A percentile compares a stretch with the other conserved stretches of the same genome.
Conservation (phyloP, 2,113 vertebrate species). For the Plecturocebus donacophilus region DNA sequence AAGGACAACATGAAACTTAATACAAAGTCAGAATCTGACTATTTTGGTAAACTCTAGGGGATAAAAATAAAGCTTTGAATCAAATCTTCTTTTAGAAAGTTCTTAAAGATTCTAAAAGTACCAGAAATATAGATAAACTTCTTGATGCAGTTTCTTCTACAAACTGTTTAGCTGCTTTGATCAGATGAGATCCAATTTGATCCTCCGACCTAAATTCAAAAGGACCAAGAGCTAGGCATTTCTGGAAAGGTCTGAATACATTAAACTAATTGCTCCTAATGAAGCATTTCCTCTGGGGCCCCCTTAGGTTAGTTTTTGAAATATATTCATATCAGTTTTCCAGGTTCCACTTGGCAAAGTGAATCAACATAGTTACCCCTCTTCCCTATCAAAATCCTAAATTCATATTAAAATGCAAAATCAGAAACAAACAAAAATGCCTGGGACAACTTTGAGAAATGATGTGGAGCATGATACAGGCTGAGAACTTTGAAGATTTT, state of each 20-base stretch:
- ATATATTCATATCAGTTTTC: conserved; percentile 42
- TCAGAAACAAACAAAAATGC: not conserved
- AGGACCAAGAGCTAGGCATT: not conserved
- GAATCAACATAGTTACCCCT: not conserved
- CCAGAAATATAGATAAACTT: conserved; percentile 38
- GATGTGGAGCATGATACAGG: not conserved
- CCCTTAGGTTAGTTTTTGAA: conserved; percentile 37
- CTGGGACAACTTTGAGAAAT: not conserved
- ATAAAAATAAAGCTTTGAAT: conserved; percentile 70
- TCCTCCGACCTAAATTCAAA: conserved; percentile 56
- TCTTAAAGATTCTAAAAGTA: conserved; percentile 37
- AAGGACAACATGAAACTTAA: conserved; percentile 78
- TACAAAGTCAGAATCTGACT: conserved; percentile 63
- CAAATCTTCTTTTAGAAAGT: conserved; percentile 45
- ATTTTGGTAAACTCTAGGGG: conserved; percentile 55
- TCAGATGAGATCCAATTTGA: conserved; percentile 48
- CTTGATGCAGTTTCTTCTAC: not conserved
- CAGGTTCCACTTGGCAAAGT: not conserved
- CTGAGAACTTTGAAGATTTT: not conserved
- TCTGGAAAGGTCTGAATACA: conserved; percentile 48
- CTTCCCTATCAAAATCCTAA: not conserved
- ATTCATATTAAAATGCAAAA: conserved; percentile 24
- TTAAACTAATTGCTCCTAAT: conserved; percentile 58
- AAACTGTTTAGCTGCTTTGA: conserved; percentile 55
- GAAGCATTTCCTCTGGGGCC: not conserved